Evolutionary conservation across 2,797 vertebrate genomes (phyloP), one percentile per base, ranked within the genome.

Genomic region (Fistularia commersonii): DNA sequence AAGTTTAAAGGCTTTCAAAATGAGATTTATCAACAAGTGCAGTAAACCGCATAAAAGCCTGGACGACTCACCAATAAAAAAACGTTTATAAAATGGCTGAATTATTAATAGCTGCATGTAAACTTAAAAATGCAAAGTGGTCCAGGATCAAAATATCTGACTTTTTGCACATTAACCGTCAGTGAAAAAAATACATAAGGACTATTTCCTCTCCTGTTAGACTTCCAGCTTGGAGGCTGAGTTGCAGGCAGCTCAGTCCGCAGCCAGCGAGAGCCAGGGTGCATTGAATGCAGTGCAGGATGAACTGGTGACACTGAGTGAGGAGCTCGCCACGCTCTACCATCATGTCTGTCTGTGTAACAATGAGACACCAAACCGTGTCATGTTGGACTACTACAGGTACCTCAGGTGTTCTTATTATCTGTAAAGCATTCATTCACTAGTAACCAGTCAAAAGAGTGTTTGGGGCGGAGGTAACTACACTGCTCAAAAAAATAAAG

Each of bases 311-410:
- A 94, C 87, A 0, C 93, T 98, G 48, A 99, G 96, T 0, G 97
- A 99, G 80, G 97, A 99, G 70, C 86, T 99, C 6, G 96, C 96
- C 8, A 95, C 97, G 82, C 93, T 99, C 34, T 99, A 98, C 77
- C 94, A 98, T 74, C 97, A 99, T 0, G 94, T 99, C 37, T 99
- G 96, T 85, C 83, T 99, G 58, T 98, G 96, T 87, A 98, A 99
- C 80, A 96, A 98, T 0, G 96, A 99, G 87, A 98, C 95, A 0
- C 97, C 97, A 5, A 96, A 95, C 80, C 91, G 95, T 8, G 93
- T 99, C 51, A 97, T 94, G 95, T 89, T 99, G 85, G 96, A 99
- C 84, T 98, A 97, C 79, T 98, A 98, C 69, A 88, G 86, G 86
- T 52, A 14, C 32, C 2, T 11, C 13, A 13, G 7, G 8, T 1